Percentiles rank a stretch among this genome's conserved stretches.
These are phyloP conservation scores for Knipowitschia caucasica DNA, from an alignment of 2,797 vertebrate genomes.

Conservation along the genomic window DNA sequence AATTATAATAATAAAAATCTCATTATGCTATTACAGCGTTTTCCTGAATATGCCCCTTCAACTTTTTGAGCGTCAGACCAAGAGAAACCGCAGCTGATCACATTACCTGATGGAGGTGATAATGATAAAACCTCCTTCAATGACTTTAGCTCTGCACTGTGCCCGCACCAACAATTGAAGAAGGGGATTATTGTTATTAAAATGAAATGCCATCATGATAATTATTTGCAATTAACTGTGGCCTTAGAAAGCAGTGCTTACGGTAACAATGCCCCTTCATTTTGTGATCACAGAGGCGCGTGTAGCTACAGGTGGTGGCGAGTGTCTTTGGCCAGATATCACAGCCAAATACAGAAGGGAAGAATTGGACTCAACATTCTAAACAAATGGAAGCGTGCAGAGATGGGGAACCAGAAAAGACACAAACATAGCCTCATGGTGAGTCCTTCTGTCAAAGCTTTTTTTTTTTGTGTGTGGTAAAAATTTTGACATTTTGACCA, in stretches of 20 bases:
- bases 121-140: no score
- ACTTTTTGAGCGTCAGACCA: no score
- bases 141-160: background rate
- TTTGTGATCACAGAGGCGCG: conserved; percentile 61
- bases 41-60: no score
- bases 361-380: conserved; percentile 26
- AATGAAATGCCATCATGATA: conserved; percentile 71
- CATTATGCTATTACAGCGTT: no score
- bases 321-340: conserved; percentile 17
- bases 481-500: no score
- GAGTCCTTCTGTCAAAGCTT: conserved; percentile 26
- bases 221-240: conserved; percentile 72
- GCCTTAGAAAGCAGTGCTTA: conserved; percentile 56
- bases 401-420: conserved; percentile 30
- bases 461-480: no score
- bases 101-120: no score
- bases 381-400: conserved; percentile 25
- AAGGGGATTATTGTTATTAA: conserved; percentile 65
- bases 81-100: no score
- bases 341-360: conserved; percentile 15
- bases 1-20: no score
- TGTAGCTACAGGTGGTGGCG: conserved; percentile 34
- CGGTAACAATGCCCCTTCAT: conserved; percentile 52
- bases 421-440: conserved; percentile 19
- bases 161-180: conserved; percentile 34